Evolutionary conservation across 1,140 invertebrate species (phyloP).

Genomic region (Calephelis nemesis): DNA sequence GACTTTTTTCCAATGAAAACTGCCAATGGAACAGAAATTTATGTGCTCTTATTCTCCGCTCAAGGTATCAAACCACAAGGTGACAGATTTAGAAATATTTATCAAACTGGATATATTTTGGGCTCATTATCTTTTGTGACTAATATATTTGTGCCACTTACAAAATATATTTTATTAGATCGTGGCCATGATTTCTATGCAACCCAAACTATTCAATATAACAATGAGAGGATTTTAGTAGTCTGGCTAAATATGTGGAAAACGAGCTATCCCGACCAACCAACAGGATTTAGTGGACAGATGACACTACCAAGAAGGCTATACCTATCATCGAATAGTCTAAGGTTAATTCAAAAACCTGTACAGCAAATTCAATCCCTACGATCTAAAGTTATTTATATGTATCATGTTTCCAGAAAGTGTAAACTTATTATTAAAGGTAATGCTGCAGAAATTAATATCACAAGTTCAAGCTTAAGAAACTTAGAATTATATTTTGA

Average conservation of each 20-base stretch:
- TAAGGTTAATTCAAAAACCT: conserved; percentile 2
- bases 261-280: not conserved
- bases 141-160: not conserved
- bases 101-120: conserved; percentile 10
- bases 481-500: conserved; percentile 13
- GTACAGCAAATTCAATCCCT: not conserved
- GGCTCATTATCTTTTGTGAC: not conserved
- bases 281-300: not conserved
- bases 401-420: not conserved
- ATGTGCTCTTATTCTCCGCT: conserved; percentile 5
- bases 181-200: conserved; percentile 17
- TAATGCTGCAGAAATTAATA: not conserved
- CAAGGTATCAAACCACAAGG: conserved; percentile 13
- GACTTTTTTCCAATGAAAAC: conserved; percentile 13
- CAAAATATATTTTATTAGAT: not conserved
- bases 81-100: conserved; percentile 13
- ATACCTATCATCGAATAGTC: not conserved
- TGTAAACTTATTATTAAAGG: not conserved
- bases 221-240: not conserved
- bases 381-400: not conserved
- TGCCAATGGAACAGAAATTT: not conserved
- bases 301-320: not conserved
- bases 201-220: conserved; percentile 6
- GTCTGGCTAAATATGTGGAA: conserved; percentile 15
- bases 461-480: not conserved